A percentile compares a stretch with the other conserved stretches of the same genome.
phyloP scores from a whole-genome alignment of 1,140 invertebrate genomes.

The Diorhabda sublineata region DNA sequence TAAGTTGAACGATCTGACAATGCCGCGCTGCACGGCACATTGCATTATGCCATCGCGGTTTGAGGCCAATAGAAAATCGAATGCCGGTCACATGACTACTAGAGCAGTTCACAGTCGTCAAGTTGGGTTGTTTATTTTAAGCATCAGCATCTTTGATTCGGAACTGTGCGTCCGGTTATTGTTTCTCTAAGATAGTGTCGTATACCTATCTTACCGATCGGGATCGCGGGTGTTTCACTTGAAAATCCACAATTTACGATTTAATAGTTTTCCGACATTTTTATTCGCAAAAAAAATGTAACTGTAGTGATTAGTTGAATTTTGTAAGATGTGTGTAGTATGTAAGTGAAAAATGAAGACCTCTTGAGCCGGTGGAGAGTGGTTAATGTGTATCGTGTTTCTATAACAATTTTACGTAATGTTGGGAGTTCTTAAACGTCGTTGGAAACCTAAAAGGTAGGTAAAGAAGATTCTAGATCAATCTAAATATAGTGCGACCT shows the following conservation, averaged over 20 bases:
- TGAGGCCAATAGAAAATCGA: conserved; percentile 15
- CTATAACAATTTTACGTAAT: conserved; percentile 30
- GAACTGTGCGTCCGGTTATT: conserved; percentile 13
- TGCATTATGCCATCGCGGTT: not conserved
- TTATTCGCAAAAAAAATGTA: not conserved
- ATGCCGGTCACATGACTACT: conserved; percentile 24
- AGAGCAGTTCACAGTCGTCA: conserved; percentile 22
- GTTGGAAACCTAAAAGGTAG: conserved; percentile 45
- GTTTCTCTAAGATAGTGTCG: conserved; percentile 5
- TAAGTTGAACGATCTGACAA: not conserved
- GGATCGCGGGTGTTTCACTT: not conserved
- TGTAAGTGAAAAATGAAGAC: not conserved
- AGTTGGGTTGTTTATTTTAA: conserved; percentile 34
- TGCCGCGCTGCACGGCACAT: conserved; percentile 14
- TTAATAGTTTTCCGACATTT: not conserved
- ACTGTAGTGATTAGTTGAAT: conserved; percentile 5
- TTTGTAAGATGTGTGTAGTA: not conserved
- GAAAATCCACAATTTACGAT: no score
- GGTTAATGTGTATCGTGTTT: conserved; percentile 28
- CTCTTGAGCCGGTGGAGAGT: conserved; percentile 28
- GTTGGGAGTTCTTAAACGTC: conserved; percentile 42
- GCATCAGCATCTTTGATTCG: conserved; percentile 31
- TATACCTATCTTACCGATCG: conserved; percentile 2
- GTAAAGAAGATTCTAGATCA: conserved; percentile 7
- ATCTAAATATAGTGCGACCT: conserved; percentile 25